phyloP scores from a whole-genome alignment of 2,797 vertebrate species.

The Rhinella marina region DNA sequence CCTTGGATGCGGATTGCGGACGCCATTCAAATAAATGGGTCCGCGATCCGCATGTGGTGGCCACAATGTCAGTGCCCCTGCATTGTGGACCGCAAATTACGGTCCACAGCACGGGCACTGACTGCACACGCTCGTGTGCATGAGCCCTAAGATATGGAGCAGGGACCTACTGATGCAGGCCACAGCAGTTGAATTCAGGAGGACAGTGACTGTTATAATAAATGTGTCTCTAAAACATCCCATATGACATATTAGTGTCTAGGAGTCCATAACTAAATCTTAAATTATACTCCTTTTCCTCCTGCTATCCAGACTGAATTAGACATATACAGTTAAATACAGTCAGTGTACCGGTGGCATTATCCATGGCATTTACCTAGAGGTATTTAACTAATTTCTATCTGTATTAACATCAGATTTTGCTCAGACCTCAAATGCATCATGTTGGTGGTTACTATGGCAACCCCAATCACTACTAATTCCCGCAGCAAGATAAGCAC shows the following conservation, averaged over 20 bases:
- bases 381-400: conserved; percentile 40
- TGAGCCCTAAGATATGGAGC: too few relatives aligned
- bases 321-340: not conserved
- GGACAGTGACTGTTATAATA: too few relatives aligned
- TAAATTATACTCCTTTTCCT: not conserved
- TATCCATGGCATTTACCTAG: conserved; percentile 20
- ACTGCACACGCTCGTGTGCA: too few relatives aligned
- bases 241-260: not conserved
- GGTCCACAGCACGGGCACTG: too few relatives aligned
- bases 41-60: too few relatives aligned
- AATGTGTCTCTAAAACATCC: not conserved
- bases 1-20: too few relatives aligned
- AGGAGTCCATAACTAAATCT: not conserved
- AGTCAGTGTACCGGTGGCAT: not conserved
- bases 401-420: conserved; percentile 38
- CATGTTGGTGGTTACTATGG: conserved; percentile 55
- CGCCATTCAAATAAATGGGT: too few relatives aligned
- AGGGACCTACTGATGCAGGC: too few relatives aligned
- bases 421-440: conserved; percentile 37
- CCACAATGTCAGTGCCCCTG: too few relatives aligned
- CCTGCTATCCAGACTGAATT: not conserved
- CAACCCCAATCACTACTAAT: conserved; percentile 41
- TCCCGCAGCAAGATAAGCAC: conserved; percentile 44
- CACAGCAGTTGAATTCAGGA: too few relatives aligned
- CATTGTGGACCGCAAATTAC: too few relatives aligned